Percentiles rank a stretch among this genome's conserved stretches.
phyloP scores from a whole-genome alignment of 1,140 invertebrate species.

The Hylaeus anthracinus region DNA sequence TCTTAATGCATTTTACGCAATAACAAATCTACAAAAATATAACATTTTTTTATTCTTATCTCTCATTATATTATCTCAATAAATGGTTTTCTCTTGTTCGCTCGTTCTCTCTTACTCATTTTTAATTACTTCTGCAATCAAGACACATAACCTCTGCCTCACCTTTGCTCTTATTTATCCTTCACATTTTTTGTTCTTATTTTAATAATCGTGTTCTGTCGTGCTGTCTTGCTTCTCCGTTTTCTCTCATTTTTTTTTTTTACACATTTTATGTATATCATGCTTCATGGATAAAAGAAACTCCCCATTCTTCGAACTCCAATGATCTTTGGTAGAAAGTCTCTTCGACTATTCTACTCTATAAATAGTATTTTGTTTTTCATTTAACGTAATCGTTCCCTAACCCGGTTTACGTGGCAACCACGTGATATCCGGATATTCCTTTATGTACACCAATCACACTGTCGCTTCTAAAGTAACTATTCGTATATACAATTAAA shows the following conservation, averaged over 20 bases:
- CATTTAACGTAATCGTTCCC: slow-evolving; percentile 58
- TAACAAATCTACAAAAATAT: slow-evolving; percentile 82
- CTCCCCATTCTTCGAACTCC: slow-evolving; percentile 31
- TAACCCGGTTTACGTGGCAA: slow-evolving; percentile 43
- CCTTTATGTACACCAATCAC: slow-evolving; percentile 68
- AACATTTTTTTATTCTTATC: slow-evolving; percentile 76
- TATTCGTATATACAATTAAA: slow-evolving; percentile 70
- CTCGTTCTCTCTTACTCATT: slow-evolving; percentile 48
- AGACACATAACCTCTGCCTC: slow-evolving; percentile 47
- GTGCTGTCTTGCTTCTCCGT: slow-evolving; percentile 66
- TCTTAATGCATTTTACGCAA: slow-evolving; percentile 79
- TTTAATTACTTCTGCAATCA: slow-evolving; percentile 54
- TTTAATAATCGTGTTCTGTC: slow-evolving; percentile 66
- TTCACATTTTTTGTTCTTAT: neutral
- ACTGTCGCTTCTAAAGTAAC: slow-evolving; percentile 56
- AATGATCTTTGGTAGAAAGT: slow-evolving; percentile 68
- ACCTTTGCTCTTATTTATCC: slow-evolving; percentile 43
- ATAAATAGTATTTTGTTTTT: slow-evolving; percentile 61
- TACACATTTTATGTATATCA: slow-evolving; percentile 40
- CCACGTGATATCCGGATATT: slow-evolving; percentile 36
- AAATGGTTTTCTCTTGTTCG: slow-evolving; percentile 66
- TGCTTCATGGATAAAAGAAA: slow-evolving; percentile 62
- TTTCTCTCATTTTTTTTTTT: slow-evolving; percentile 32
- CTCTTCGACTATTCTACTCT: slow-evolving; percentile 66
- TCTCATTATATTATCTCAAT: slow-evolving; percentile 75